phyloP scores from a whole-genome alignment of 2,797 vertebrate genomes.

The Carapus acus region DNA sequence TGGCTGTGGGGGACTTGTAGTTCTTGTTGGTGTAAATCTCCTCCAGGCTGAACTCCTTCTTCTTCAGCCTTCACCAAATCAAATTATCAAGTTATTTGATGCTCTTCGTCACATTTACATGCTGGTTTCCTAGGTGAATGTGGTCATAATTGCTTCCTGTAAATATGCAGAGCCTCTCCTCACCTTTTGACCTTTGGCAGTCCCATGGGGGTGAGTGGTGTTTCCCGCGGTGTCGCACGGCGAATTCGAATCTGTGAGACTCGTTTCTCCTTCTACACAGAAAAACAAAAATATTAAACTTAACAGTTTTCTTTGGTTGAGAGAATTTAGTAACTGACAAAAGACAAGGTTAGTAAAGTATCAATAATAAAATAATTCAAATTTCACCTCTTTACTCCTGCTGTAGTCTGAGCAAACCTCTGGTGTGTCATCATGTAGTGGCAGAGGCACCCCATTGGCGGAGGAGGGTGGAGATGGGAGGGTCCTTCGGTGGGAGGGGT shows the following conservation, averaged over 20 bases:
- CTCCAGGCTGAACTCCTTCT: slow-evolving; percentile 95
- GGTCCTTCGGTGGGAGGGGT: neutral
- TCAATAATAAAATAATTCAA: too few relatives aligned
- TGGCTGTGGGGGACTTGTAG: slow-evolving; percentile 86
- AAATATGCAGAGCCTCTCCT: neutral
- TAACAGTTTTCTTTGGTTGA: too few relatives aligned
- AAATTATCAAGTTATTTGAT: neutral
- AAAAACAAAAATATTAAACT: too few relatives aligned
- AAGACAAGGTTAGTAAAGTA: too few relatives aligned
- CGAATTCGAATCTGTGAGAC: slow-evolving; percentile 95
- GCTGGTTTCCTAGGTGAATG: neutral
- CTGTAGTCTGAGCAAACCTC: slow-evolving; percentile 21
- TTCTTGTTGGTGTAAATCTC: slow-evolving; percentile 99
- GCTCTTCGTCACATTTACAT: neutral
- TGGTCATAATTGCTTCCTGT: neutral
- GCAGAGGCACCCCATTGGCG: slow-evolving; percentile 28
- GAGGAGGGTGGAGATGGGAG: slow-evolving; percentile 22
- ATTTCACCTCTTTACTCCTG: slow-evolving; percentile 38
- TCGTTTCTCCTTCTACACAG: slow-evolving; percentile 69
- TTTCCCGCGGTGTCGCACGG: slow-evolving; percentile 84
- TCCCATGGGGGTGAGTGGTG: slow-evolving; percentile 91
- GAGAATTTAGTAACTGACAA: too few relatives aligned
- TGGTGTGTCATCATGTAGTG: slow-evolving; percentile 31
- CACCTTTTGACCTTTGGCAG: slow-evolving; percentile 90
- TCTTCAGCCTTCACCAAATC: slow-evolving; percentile 78